Percentiles rank a stretch among this genome's conserved stretches.
These are phyloP conservation scores for Desoria tigrina DNA, from an alignment of 2,888 invertebrate genomes.

Conservation along the genomic window DNA sequence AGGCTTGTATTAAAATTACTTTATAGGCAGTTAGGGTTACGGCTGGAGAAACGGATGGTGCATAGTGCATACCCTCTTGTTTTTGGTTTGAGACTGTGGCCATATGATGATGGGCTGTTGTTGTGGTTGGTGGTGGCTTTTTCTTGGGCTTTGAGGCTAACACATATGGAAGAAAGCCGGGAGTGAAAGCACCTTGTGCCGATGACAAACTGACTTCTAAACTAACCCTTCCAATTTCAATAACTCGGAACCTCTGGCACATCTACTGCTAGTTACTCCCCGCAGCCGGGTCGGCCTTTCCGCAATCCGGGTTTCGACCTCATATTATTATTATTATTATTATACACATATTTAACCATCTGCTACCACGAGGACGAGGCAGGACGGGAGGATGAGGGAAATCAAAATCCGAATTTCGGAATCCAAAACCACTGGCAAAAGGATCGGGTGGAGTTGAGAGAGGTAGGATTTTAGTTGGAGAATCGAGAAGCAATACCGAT, in stretches of 20 bases:
- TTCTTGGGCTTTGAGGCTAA: no score
- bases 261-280: background rate
- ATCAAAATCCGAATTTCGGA: background rate
- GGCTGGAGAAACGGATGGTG: no score
- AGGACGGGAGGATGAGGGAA: background rate
- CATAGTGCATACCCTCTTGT: no score
- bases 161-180: no score
- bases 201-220: constrained; percentile 9
- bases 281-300: background rate
- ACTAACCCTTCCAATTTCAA: constrained; percentile 8
- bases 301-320: constrained; percentile 14
- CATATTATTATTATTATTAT: constrained; percentile 25
- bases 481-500: background rate
- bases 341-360: constrained; percentile 33
- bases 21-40: no score
- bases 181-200: constrained; percentile 3
- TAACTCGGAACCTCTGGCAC: background rate
- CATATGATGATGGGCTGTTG: no score
- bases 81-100: no score
- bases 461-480: no score
- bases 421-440: constrained; percentile 6
- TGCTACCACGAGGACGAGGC: constrained; percentile 17
- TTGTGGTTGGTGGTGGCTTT: no score
- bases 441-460: background rate
- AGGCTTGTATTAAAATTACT: no score